Evolutionary conservation across 2,113 vertebrate genomes (phyloP), one percentile per base, ranked within the genome.

Genomic region (Lethenteron reissneri): DNA sequence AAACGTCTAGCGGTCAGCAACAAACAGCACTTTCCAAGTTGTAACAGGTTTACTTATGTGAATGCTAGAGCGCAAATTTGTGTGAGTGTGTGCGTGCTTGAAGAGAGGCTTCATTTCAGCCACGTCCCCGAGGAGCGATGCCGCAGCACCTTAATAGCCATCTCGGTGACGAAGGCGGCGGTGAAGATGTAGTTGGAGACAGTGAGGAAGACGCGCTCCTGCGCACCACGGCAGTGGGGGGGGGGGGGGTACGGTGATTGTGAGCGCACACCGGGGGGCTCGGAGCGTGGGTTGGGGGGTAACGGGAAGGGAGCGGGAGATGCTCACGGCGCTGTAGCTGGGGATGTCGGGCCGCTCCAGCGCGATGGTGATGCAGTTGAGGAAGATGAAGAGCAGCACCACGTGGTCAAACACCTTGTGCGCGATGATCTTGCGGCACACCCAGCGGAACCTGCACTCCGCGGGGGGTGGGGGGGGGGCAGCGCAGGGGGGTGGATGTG

Each of bases 321-420:
- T 72, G 75, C 85, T 88, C 80, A 99, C 94, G 41, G 89, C 84
- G 80, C 94, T 97, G 76, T 90, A 87, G 25, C 92, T 88, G 71
- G 90, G n/a, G 11, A 99, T 97, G 81, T 95, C 92, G 3, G 94
- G 94, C 76, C 94, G 85, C 80, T 99, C 94, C 80, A 99, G 81
- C 73, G 94, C 92, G 13, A 99, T 94, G 2, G 94, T 99, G 80
- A 99, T 97, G 78, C 94, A 99, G 81, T 97, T 99, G 78, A 92
- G 88, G 80, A 99, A 99, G 79, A 99, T 97, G 80, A 99, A 97
- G 73, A 83, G 89, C 82, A 99, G 73, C 60, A 99, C 94, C 2
- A 99, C 82, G 0, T 96, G 94, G 79, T 99, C 94, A 3, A 99
- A 99, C 73, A 99, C 86, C 79, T 89, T 97, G 79, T 99, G 92